Conservation (phyloP, 2,888 invertebrate genomes). For the Glaucopsyche alexis region DNA sequence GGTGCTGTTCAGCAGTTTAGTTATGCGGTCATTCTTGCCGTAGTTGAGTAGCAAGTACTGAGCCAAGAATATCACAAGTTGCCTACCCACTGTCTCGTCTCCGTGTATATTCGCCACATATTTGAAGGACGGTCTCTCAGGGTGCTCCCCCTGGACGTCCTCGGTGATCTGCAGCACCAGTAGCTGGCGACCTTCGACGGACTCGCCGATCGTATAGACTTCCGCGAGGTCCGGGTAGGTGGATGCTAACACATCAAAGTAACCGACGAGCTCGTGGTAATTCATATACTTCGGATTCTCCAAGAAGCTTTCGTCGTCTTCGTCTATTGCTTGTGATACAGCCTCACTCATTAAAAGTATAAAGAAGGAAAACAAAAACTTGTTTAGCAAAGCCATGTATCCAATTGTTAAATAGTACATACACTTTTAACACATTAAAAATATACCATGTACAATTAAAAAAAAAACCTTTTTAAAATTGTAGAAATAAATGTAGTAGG, state of each 20-base stretch:
- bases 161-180: slow-evolving; percentile 90
- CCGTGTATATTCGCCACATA: slow-evolving; percentile 98
- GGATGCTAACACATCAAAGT: slow-evolving; percentile 81
- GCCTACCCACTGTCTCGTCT: slow-evolving; percentile 93
- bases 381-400: slow-evolving; percentile 27
- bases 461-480: too few relatives aligned
- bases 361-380: slow-evolving; percentile 59
- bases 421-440: too few relatives aligned
- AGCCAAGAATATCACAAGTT: slow-evolving; percentile 90
- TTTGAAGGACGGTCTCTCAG: slow-evolving; percentile 92
- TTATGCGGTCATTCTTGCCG: slow-evolving; percentile 84
- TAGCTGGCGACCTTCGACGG: slow-evolving; percentile 89
- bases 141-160: slow-evolving; percentile 78
- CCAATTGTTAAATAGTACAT: too few relatives aligned
- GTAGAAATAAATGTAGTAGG: too few relatives aligned
- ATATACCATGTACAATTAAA: too few relatives aligned
- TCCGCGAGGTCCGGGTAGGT: slow-evolving; percentile 85
- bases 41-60: slow-evolving; percentile 90
- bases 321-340: slow-evolving; percentile 57
- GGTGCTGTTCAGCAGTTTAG: slow-evolving; percentile 89
- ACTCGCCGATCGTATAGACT: slow-evolving; percentile 89
- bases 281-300: slow-evolving; percentile 82
- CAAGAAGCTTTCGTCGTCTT: slow-evolving; percentile 78
- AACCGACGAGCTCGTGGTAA: slow-evolving; percentile 84
- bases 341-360: slow-evolving; percentile 57